Percentiles rank a stretch among this genome's conserved stretches.
phyloP scores from a whole-genome alignment of 2,888 invertebrate genomes.

The Nemurella pictetii region DNA sequence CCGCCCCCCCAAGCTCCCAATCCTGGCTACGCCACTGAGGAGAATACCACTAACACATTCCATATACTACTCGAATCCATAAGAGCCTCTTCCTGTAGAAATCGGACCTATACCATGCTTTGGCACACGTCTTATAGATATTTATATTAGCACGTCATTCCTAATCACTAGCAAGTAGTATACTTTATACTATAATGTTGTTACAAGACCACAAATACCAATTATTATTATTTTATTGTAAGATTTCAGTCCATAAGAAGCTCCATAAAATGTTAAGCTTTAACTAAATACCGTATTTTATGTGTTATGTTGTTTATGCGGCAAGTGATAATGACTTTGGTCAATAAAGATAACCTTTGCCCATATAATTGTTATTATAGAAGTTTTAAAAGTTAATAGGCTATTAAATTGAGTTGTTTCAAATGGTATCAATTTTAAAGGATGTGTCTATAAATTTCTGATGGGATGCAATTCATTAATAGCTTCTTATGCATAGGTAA shows the following conservation, averaged over 20 bases:
- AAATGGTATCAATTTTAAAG: background rate
- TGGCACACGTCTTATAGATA: background rate
- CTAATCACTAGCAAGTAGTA: slow-evolving; percentile 4
- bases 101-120: background rate
- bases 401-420: background rate
- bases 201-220: background rate
- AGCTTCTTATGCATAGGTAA: background rate
- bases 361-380: background rate
- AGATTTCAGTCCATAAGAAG: background rate
- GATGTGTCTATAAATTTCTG: background rate
- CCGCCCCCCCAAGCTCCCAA: too few species aligned
- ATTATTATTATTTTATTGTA: background rate
- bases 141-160: slow-evolving; percentile 1
- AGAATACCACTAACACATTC: too few species aligned
- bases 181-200: background rate
- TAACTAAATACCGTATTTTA: background rate
- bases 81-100: too few species aligned
- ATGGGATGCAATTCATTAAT: background rate
- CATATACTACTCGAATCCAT: too few species aligned
- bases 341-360: background rate
- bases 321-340: background rate
- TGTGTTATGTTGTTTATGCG: background rate
- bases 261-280: background rate
- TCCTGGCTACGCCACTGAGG: too few species aligned
- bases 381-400: background rate